Base-by-base conservation (phyloP, 2,888 invertebrate genomes). In the Eupelmus urozonus region DNA sequence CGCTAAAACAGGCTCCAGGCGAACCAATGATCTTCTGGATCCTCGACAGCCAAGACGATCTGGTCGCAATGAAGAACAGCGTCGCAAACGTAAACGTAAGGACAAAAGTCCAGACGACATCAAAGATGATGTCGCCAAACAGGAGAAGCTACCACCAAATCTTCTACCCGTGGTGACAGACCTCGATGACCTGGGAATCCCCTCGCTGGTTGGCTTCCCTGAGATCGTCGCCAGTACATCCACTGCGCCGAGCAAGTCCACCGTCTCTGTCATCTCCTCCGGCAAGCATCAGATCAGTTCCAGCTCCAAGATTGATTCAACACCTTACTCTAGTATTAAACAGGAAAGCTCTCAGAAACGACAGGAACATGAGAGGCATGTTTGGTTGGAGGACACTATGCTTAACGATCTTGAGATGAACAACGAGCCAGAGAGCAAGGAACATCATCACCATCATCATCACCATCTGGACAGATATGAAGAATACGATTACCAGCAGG, bases 1-100 rank as follows among this genome's bases (percentile, higher is more conserved):
- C 84, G 59, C 84, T 0, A 81, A 81, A 20, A 94, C 93, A 81
- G 91, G 91, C 34, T 60, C 85, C 1, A 80, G 85, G 1, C 82
- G 85, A 1, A 66, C 82, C 7, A 45, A 83, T 2, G 74, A 79
- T 2, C 57, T 83, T 18, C 63, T 84, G 23, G 85, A 84, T 55
- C 60, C 45, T 1, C 83, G 84, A 9, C 83, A 79, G 0, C 81
- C 84, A 27, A 87, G 86, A 20, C 2, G 53, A 55, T 80, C 83
- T 2, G 80, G 76, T 2, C 81, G 82, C 63, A 55, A 71, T 2
- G 84, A 84, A 27, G 84, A 83, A 0, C n/a, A n/a, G n/a, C n/a
- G n/a, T n/a, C 82, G 82, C 3, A 82, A 78, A 23, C 85, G 81
- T 59, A 74, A 82, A 55, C 45, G 60, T 3, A 87, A 85, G 40